Percentiles rank a stretch among this genome's conserved stretches.
Evolutionary conservation across 2,113 vertebrate species (phyloP).

Genomic region (Okapia johnstoni): DNA sequence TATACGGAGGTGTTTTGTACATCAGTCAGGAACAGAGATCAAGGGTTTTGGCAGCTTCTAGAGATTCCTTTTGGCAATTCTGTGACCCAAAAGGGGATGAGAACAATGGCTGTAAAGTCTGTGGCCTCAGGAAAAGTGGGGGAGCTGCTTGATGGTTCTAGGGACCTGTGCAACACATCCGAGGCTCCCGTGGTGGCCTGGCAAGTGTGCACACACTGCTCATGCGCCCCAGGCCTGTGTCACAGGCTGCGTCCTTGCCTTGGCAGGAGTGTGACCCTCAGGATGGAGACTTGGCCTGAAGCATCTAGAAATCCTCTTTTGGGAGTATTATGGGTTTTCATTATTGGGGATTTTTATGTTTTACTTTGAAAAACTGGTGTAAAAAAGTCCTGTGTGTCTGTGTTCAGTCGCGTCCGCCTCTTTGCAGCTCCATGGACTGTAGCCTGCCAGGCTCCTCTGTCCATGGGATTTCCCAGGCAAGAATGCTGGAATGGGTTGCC

Average conservation of each 20-base stretch:
- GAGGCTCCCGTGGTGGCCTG: accelerated
- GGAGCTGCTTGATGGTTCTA: not conserved
- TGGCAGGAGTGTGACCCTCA: not conserved
- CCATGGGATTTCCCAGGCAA: not conserved
- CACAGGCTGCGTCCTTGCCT: not conserved
- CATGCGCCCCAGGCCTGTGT: not conserved
- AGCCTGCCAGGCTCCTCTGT: not conserved
- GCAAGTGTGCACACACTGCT: accelerated
- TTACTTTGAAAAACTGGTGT: not conserved
- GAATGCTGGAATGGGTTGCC: not conserved
- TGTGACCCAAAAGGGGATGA: not conserved
- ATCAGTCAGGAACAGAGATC: not conserved
- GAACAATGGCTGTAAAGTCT: not conserved
- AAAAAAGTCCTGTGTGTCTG: not conserved
- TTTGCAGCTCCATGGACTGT: not conserved
- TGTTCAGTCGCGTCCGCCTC: not conserved
- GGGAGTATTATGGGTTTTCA: not conserved
- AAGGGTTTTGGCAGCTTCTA: not conserved
- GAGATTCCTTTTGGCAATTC: not conserved
- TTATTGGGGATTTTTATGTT: not conserved
- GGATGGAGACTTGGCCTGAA: not conserved
- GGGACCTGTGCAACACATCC: accelerated
- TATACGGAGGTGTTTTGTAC: not conserved
- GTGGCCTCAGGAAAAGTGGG: not conserved
- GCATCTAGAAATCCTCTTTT: not conserved